A percentile compares a stretch with the other conserved stretches of the same genome.
Conservation (phyloP, 2,797 vertebrate species). For the Melanotaenia trifasciata region DNA sequence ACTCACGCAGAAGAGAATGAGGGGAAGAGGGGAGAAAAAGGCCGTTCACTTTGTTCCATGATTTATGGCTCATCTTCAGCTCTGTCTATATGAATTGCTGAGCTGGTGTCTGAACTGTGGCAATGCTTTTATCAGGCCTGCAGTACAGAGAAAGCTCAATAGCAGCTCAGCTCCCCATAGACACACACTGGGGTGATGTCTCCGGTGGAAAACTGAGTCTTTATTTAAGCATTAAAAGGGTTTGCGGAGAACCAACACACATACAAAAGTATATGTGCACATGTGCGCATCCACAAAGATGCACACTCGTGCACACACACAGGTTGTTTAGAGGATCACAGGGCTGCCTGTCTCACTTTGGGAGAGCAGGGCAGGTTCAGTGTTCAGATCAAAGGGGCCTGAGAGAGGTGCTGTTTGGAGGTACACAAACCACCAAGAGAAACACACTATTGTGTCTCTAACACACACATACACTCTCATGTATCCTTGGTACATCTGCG, state of each 20-base stretch:
- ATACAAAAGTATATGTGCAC: slow-evolving; percentile 30
- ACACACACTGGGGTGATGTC: slow-evolving; percentile 77
- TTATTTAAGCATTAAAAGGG: slow-evolving; percentile 85
- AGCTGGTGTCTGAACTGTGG: slow-evolving; percentile 81
- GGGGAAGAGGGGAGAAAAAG: slow-evolving; percentile 49
- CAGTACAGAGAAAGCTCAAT: slow-evolving; percentile 78
- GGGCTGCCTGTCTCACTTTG: slow-evolving; percentile 82
- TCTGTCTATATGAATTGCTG: slow-evolving; percentile 83
- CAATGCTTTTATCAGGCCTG: slow-evolving; percentile 77
- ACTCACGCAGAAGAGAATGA: slow-evolving; percentile 70
- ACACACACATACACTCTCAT: slow-evolving; percentile 33
- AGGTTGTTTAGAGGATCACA: slow-evolving; percentile 82
- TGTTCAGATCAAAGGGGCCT: slow-evolving; percentile 83
- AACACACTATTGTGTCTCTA: slow-evolving; percentile 57
- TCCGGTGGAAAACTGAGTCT: slow-evolving; percentile 79
- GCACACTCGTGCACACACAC: slow-evolving; percentile 41
- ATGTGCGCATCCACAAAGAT: slow-evolving; percentile 25
- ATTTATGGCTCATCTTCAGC: slow-evolving; percentile 82
- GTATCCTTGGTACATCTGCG: slow-evolving; percentile 46
- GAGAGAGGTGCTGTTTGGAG: slow-evolving; percentile 80
- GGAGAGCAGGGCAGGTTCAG: slow-evolving; percentile 82
- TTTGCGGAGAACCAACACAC: slow-evolving; percentile 60
- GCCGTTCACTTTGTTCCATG: slow-evolving; percentile 80
- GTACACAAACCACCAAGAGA: slow-evolving; percentile 74
- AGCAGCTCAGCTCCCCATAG: slow-evolving; percentile 75